Evolutionary conservation across 2,113 vertebrate genomes (phyloP).

Genomic region (Pseudois nayaur): DNA sequence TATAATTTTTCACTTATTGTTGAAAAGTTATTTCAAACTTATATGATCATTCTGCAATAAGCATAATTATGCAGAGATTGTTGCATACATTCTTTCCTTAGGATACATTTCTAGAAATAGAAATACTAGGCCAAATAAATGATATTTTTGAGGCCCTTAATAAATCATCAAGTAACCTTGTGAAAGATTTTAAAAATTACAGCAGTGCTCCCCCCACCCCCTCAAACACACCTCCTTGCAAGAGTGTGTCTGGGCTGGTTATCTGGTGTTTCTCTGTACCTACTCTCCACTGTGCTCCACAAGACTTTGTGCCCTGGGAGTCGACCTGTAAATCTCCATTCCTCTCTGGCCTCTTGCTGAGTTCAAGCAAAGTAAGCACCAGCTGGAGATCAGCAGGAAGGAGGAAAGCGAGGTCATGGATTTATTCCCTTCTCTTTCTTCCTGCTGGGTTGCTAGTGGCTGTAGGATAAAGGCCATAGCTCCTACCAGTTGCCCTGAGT

Average conservation of each 20-base stretch:
- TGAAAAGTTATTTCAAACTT: background rate
- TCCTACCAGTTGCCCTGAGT: background rate
- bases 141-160: background rate
- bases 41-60: background rate
- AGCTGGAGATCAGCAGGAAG: background rate
- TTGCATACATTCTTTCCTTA: background rate
- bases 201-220: background rate
- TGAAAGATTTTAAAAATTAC: background rate
- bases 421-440: background rate
- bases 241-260: accelerated
- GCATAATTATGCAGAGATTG: background rate
- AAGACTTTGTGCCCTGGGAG: background rate
- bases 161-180: background rate
- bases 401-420: background rate
- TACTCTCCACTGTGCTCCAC: background rate
- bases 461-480: background rate
- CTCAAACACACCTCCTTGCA: background rate
- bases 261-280: no score
- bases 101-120: background rate
- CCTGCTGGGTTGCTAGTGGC: background rate
- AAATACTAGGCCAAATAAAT: background rate
- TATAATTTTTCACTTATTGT: background rate
- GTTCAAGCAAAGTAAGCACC: background rate
- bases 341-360: background rate
- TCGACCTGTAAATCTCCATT: background rate